These are phyloP conservation scores for Heliconius eleuchia DNA, from an alignment of 1,140 invertebrate genomes.

Conservation along the genomic window DNA sequence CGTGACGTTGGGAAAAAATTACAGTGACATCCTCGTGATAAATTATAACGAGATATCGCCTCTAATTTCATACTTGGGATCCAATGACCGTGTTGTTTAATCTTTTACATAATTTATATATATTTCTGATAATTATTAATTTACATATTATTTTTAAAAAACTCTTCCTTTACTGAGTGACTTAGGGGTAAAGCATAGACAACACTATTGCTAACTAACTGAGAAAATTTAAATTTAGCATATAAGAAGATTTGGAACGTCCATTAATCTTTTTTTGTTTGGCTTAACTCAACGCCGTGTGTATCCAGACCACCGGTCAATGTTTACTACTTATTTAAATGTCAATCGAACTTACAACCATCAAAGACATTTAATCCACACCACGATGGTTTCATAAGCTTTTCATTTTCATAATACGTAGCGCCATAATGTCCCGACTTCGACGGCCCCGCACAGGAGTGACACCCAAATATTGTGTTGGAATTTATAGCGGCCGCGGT, in stretches of 20 bases:
- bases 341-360: not conserved
- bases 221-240: too few species aligned
- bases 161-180: too few species aligned
- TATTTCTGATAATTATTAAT: not conserved
- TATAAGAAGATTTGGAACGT: too few species aligned
- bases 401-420: slow-evolving; percentile 37
- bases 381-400: slow-evolving; percentile 16
- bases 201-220: too few species aligned
- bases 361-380: not conserved
- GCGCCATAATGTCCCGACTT: slow-evolving; percentile 46
- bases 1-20: slow-evolving; percentile 58
- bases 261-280: too few species aligned
- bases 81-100: slow-evolving; percentile 14
- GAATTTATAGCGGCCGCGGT: slow-evolving; percentile 68
- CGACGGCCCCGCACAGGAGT: slow-evolving; percentile 45
- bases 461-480: slow-evolving; percentile 70
- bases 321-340: too few species aligned
- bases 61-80: slow-evolving; percentile 41
- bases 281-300: too few species aligned
- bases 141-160: too few species aligned
- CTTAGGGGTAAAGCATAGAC: too few species aligned
- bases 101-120: not conserved
- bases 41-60: slow-evolving; percentile 61
- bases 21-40: slow-evolving; percentile 66
- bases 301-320: too few species aligned